phyloP scores from a whole-genome alignment of 2,113 vertebrate genomes.

The Epinephelus moara region DNA sequence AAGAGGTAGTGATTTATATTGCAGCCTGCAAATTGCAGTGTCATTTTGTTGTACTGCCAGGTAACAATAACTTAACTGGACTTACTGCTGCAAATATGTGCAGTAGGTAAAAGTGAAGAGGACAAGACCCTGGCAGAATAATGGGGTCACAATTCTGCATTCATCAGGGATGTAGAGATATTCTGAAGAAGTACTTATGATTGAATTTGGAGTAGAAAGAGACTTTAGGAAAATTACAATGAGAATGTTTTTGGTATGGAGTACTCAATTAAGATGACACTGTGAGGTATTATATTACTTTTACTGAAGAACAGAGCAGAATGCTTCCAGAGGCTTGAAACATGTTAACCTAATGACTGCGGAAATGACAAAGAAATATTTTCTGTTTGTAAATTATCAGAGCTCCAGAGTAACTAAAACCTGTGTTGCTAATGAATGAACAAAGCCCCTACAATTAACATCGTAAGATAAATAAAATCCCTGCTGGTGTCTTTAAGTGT shows the following conservation, averaged over 20 bases:
- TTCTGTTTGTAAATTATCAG: background rate
- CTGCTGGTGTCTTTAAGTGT: conserved; percentile 13
- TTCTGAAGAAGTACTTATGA: background rate
- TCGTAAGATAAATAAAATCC: conserved; percentile 21
- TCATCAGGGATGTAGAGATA: background rate
- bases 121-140: background rate
- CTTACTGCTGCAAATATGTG: background rate
- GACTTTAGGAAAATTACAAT: background rate
- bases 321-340: background rate
- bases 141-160: background rate
- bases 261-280: background rate
- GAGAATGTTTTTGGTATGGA: background rate
- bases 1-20: background rate
- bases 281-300: background rate
- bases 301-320: background rate
- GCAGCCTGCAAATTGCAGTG: background rate
- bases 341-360: too few species aligned
- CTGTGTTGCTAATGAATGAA: background rate
- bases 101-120: background rate
- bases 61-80: background rate
- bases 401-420: background rate
- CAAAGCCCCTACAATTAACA: conserved; percentile 5
- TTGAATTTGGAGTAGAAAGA: too few species aligned
- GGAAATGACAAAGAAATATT: background rate
- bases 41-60: background rate